Evolutionary conservation across 2,888 invertebrate genomes (phyloP).

Genomic region (Drosophila testacea): DNA sequence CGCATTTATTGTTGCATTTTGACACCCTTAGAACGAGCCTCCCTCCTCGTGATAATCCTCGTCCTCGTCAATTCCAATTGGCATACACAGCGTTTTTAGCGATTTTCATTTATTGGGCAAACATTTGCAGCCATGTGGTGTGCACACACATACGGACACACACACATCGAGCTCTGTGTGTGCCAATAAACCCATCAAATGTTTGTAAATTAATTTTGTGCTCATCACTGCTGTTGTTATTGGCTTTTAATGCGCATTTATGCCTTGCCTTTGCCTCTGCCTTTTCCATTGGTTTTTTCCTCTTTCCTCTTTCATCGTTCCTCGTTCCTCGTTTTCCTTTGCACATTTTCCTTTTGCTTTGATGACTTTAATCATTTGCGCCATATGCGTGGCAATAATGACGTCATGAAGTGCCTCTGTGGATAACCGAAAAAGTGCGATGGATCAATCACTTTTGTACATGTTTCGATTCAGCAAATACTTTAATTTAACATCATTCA

Average conservation of each 20-base stretch:
- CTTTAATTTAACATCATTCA: background rate
- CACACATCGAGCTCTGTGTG: slow-evolving; percentile 5
- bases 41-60: background rate
- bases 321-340: background rate
- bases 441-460: slow-evolving; percentile 27
- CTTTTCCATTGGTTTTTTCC: slow-evolving; percentile 22
- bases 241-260: slow-evolving; percentile 76
- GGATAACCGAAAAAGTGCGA: slow-evolving; percentile 15
- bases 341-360: slow-evolving; percentile 18
- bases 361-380: slow-evolving; percentile 65
- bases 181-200: slow-evolving; percentile 65
- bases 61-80: slow-evolving; percentile 26
- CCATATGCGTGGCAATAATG: slow-evolving; percentile 68
- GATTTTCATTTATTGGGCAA: slow-evolving; percentile 68
- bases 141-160: slow-evolving; percentile 6
- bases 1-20: slow-evolving; percentile 69
- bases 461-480: slow-evolving; percentile 16
- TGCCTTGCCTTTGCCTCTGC: slow-evolving; percentile 30
- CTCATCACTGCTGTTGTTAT: slow-evolving; percentile 78
- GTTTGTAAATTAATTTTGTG: slow-evolving; percentile 79
- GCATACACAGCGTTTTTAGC: slow-evolving; percentile 55
- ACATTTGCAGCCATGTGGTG: slow-evolving; percentile 72
- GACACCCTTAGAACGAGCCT: slow-evolving; percentile 29
- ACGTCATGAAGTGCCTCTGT: slow-evolving; percentile 53
- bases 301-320: background rate